Conservation (phyloP, 2,113 vertebrate species). For the Ceuthmochares aereus region DNA sequence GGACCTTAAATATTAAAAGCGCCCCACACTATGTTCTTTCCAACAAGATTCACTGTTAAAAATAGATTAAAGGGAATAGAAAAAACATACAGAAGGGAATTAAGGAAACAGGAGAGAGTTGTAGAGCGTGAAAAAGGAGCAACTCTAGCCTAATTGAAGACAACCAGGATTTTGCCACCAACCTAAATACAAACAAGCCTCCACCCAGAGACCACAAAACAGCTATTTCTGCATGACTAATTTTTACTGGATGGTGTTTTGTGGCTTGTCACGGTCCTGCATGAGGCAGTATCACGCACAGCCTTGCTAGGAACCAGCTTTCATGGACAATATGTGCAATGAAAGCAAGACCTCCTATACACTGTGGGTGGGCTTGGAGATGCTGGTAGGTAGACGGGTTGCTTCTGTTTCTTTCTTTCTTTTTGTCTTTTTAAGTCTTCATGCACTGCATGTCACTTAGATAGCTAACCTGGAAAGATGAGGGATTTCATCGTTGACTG, state of each 20-base stretch:
- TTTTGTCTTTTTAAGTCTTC: background rate
- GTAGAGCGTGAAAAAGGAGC: background rate
- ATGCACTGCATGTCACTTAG: slow-evolving; percentile 73
- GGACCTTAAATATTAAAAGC: slow-evolving; percentile 31
- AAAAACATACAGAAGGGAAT: background rate
- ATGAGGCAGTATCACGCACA: background rate
- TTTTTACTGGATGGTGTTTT: background rate
- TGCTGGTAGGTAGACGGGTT: background rate
- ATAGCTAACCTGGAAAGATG: slow-evolving; percentile 79
- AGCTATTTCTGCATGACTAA: background rate
- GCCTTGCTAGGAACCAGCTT: background rate
- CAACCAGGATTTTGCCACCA: slow-evolving; percentile 8
- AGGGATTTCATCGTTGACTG: slow-evolving; percentile 87
- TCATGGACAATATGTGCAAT: background rate
- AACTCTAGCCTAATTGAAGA: background rate
- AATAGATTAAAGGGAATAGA: slow-evolving; percentile 52
- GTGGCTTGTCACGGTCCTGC: background rate
- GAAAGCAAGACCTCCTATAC: background rate
- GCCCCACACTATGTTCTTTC: background rate
- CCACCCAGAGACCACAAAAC: background rate
- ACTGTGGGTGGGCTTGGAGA: background rate
- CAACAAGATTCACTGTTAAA: slow-evolving; percentile 38
- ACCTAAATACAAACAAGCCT: slow-evolving; percentile 17
- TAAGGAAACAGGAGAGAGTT: background rate
- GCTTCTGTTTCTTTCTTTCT: background rate